These are phyloP conservation scores for Sterrhoptilus dennistouni DNA, from an alignment of 2,113 vertebrate species.

Conservation along the genomic window DNA sequence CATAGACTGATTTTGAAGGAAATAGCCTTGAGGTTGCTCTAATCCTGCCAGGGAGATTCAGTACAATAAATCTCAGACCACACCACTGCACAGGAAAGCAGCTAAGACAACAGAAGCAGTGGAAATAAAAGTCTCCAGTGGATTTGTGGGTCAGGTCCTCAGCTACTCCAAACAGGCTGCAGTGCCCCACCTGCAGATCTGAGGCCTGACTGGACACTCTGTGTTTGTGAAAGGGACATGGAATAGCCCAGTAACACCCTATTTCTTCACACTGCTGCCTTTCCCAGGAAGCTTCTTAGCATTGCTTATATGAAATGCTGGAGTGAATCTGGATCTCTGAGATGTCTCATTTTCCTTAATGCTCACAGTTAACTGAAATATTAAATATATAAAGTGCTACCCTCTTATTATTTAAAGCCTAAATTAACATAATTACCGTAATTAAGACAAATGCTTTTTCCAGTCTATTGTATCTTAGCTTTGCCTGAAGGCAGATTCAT, in stretches of 20 bases:
- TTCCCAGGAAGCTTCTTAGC: neutral
- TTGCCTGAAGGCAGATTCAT: conserved; percentile 22
- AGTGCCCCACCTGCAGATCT: neutral
- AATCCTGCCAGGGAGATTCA: neutral
- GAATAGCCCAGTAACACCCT: neutral
- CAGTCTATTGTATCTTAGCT: neutral
- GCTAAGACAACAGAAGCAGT: neutral
- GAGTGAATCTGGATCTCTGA: neutral
- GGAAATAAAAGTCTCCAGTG: neutral
- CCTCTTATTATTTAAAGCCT: conserved; percentile 1
- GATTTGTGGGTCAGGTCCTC: neutral
- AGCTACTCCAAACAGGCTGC: neutral
- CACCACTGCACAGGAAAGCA: neutral
- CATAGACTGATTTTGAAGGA: neutral
- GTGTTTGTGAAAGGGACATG: neutral
- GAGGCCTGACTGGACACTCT: neutral
- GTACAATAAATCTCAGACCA: neutral
- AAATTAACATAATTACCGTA: conserved; percentile 24
- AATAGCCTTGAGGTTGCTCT: neutral
- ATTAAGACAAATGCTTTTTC: conserved; percentile 10
- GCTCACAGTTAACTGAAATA: neutral
- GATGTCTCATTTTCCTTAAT: neutral
- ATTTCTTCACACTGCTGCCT: neutral
- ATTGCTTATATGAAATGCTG: neutral
- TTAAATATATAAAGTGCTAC: neutral